Base-by-base conservation (phyloP, 1,140 invertebrate species). In the Archivesica marissinica region DNA sequence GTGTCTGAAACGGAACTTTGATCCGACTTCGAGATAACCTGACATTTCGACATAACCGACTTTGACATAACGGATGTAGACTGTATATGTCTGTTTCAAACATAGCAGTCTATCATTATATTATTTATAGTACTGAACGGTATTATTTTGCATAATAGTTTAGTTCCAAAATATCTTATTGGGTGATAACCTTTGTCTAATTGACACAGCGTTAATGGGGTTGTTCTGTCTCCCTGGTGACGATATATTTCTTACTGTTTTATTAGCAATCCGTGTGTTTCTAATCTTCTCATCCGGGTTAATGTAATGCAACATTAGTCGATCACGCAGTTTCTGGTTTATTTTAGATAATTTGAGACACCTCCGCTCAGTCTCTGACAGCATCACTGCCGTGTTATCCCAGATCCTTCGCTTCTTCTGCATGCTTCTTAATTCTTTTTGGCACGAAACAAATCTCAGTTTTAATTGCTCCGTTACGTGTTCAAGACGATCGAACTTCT, bases 121-220 rank as follows among this genome's bases (percentile, higher is more conserved):
- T 11, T 50, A 11, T 50, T 50, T 11, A 11, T 50, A 11, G 9
- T 50, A 11, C 20, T 50, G 20, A 50, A 50, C 9, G 44, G 44
- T 50, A 20, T 50, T 50, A 20, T 20, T 50, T 11, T 50, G 20
- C 9, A 11, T 56, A 56, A 56, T 56, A 7, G 7, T 56, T 47
- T 72, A 52, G 3, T 28, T 61, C 75, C 75, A 77, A 3, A n/a
- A 59, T 41, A 79, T 35, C 44, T 79, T 79, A 13, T 79, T 39
- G 17, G 77, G 61, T 25, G 77, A 66, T 33, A 79, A 47, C 25
- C 52, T 79, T 15, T 61, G 33, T 44, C 77, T 39, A 25, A 79
- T 39, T 64, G 77, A 25, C 23, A 79, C 61, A 33, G 77, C 77
- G 52, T 79, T 79, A 9, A 79, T 79, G 4, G 38, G 6, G 50